These are phyloP conservation scores for Drosophila demipolita DNA, from an alignment of 2,888 invertebrate genomes.

Conservation along the genomic window DNA sequence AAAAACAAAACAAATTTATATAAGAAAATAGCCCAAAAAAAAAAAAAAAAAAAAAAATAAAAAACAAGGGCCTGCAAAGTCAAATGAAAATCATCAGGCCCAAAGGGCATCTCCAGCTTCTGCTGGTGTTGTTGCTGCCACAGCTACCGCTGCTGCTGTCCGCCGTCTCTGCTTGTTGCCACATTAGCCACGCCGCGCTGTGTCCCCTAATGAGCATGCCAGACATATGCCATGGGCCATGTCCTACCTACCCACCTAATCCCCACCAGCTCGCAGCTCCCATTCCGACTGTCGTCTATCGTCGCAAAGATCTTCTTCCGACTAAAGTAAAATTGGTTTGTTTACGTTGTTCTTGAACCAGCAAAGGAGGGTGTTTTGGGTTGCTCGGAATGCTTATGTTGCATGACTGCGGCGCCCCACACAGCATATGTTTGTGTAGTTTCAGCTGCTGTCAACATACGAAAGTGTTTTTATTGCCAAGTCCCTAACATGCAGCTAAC, in stretches of 20 bases:
- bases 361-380: neutral
- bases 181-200: slow-evolving; percentile 80
- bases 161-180: slow-evolving; percentile 58
- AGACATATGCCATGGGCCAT: slow-evolving; percentile 75
- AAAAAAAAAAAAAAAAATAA: slow-evolving; percentile 10
- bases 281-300: slow-evolving; percentile 41
- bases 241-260: slow-evolving; percentile 52
- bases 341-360: slow-evolving; percentile 60
- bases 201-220: slow-evolving; percentile 77
- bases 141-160: neutral
- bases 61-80: slow-evolving; percentile 60
- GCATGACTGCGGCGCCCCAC: slow-evolving; percentile 14
- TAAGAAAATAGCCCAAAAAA: slow-evolving; percentile 1
- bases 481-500: slow-evolving; percentile 31
- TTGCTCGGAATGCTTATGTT: neutral
- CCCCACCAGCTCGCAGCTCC: slow-evolving; percentile 2
- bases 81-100: slow-evolving; percentile 72
- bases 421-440: slow-evolving; percentile 47
- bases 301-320: slow-evolving; percentile 50
- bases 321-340: slow-evolving; percentile 60
- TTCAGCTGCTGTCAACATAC: slow-evolving; percentile 16
- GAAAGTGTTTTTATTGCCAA: slow-evolving; percentile 45
- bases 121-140: slow-evolving; percentile 1
- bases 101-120: slow-evolving; percentile 47
- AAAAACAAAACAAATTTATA: slow-evolving; percentile 13